Evolutionary conservation across 2,113 vertebrate species (phyloP), one percentile per base, ranked within the genome.

Genomic region (Ophthalmolycus amberensis): DNA sequence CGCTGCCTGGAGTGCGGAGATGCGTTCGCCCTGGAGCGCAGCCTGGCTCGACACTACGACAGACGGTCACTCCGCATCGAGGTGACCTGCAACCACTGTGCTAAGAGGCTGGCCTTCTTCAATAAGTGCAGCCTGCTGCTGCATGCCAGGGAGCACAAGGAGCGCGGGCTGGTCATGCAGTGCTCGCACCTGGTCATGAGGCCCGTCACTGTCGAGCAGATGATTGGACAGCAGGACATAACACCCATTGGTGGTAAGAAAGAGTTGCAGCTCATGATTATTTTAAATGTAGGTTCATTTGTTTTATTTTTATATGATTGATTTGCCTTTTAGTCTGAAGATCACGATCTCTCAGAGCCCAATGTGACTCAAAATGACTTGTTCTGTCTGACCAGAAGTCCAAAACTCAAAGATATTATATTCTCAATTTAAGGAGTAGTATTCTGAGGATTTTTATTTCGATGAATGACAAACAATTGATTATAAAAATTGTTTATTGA

Each of bases 11-110:
- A 99, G 91, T 99, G 98, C 0, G 98, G 98, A 0, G 98, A 99
- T 1, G 93, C 97, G 6, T 99, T 99, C 3, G 97, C 98, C 0
- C 76, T 99, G 94, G 98, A 99, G 94, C 96, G 96, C 86, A 99
- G 97, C 93, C 85, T 99, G 90, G 97, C 97, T 0, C 95, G 98
- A 9, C 98, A 99, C 94, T 99, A 99, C 1, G 98, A 99, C 93
- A 94, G 98, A 0, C 95, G 98, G 3, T 99, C 98, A 67, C 96
- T 99, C 90, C 95, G 98, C 80, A 98, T 99, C 9, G 98, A 99
- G 93, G 98, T 99, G 37, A 99, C 98, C 76, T 99, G 98, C 93
- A 99, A 98, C 94, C 98, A 99, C 82, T 99, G 98, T 75, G 95
- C 96, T 73, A 97, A 97, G 75, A 96, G 98, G 83, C 92, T 99